phyloP scores from a whole-genome alignment of 30 jellyfish, hydroid and myxozoan genomes.

The Mastigias papua region DNA sequence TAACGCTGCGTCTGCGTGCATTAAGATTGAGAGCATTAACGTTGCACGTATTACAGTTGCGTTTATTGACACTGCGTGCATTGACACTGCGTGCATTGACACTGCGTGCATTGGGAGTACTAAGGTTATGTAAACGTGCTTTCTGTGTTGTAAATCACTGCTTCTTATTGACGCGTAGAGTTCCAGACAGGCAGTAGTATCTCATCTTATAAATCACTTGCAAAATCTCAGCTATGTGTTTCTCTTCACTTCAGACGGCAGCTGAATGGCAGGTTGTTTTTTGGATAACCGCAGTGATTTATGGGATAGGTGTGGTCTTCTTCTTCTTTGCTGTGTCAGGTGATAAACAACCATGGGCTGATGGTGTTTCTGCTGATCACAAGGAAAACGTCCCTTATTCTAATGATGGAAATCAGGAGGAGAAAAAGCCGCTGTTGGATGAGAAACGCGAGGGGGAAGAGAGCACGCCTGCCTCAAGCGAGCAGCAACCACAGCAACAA shows the following conservation, averaged over 20 bases:
- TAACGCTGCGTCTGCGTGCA: too few relatives aligned
- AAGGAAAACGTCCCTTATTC: constrained; percentile 76
- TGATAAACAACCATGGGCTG: constrained; percentile 99
- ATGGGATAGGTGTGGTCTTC: constrained; percentile 94
- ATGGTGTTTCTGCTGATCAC: constrained; percentile 67
- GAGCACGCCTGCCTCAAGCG: constrained; percentile 30
- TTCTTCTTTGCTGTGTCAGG: constrained; percentile 95
- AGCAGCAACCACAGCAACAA: constrained; percentile 16
- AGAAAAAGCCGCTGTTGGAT: constrained; percentile 64
- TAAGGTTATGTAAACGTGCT: too few relatives aligned
- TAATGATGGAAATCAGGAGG: constrained; percentile 54
- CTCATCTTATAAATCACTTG: too few relatives aligned
- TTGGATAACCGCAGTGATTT: constrained; percentile 97
- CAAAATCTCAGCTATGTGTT: too few relatives aligned
- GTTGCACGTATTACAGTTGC: too few relatives aligned
- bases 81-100: too few relatives aligned
- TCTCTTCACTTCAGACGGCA: constrained; percentile 99
- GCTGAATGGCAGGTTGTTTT: constrained; percentile 99
- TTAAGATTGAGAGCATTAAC: too few relatives aligned
- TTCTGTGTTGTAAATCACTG: too few relatives aligned
- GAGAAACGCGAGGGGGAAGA: constrained; percentile 23
- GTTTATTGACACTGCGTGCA: too few relatives aligned
- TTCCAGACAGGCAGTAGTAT: too few relatives aligned
- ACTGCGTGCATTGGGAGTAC: too few relatives aligned
- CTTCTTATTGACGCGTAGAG: too few relatives aligned